These are phyloP conservation scores for Psilopsiagon aymara DNA, from an alignment of 2,113 vertebrate species.

Conservation along the genomic window DNA sequence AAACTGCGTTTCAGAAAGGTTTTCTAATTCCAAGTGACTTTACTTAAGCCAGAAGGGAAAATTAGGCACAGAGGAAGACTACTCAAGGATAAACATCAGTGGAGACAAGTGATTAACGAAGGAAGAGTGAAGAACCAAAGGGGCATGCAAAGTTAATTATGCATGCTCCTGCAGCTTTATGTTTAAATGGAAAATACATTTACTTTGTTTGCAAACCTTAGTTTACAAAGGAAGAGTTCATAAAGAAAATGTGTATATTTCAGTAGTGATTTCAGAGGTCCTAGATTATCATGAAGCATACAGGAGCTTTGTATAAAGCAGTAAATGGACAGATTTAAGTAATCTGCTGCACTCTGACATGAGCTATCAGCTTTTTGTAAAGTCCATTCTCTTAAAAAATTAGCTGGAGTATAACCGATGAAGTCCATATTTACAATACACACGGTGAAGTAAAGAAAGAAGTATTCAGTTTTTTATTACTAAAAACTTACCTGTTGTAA, in stretches of 20 bases:
- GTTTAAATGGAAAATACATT: background rate
- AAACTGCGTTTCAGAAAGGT: background rate
- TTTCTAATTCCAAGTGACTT: constrained; percentile 5
- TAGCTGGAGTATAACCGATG: background rate
- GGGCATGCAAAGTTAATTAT: constrained; percentile 5
- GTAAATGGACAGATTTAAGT: background rate
- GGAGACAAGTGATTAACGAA: constrained; percentile 20
- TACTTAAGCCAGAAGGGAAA: constrained; percentile 10
- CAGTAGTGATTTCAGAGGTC: background rate
- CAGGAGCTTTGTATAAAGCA: background rate
- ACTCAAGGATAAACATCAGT: background rate
- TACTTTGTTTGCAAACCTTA: background rate
- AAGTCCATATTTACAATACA: background rate
- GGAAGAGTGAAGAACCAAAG: background rate
- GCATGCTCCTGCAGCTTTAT: background rate
- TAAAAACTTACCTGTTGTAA: constrained; percentile 89
- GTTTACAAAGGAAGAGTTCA: background rate
- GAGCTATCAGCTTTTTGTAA: background rate
- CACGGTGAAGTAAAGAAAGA: background rate
- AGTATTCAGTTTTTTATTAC: background rate
- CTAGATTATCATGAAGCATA: background rate
- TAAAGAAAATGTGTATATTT: background rate
- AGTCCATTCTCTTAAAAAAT: background rate
- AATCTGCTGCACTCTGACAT: background rate
- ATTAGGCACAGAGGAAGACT: background rate